Conservation (phyloP, 1,140 invertebrate genomes). For the Aphis craccivora region DNA sequence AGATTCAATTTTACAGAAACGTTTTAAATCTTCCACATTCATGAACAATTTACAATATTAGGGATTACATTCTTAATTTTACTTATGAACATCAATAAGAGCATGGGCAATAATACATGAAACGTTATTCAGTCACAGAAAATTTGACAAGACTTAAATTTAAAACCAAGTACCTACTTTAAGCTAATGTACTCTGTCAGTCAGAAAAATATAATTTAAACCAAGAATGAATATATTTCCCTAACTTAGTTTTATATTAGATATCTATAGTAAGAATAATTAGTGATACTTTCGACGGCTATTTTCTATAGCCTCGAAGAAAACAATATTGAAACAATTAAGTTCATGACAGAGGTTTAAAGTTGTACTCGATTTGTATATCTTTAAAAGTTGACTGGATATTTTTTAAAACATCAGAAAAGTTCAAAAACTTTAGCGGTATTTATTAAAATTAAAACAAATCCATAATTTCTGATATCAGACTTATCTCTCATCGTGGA, state of each 20-base stretch:
- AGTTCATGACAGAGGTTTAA: no score
- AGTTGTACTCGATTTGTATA: no score
- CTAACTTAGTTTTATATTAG: background rate
- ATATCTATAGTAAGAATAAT: background rate
- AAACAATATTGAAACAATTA: background rate
- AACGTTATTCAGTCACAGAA: background rate
- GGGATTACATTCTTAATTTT: background rate
- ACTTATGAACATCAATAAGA: background rate
- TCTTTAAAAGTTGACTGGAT: no score
- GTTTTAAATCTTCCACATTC: background rate
- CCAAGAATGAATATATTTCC: background rate
- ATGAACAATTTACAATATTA: background rate
- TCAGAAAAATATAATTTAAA: background rate
- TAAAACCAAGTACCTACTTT: background rate
- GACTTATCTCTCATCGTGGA: no score
- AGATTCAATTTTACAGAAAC: no score
- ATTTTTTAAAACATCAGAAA: no score
- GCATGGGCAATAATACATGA: background rate
- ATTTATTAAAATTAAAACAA: no score
- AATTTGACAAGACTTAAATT: background rate
- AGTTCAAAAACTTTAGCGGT: no score
- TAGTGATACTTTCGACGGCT: background rate
- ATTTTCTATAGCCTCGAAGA: background rate
- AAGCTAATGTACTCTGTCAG: background rate
- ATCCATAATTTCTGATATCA: no score